phyloP scores from a whole-genome alignment of 37 sponge, comb jelly and placozoan genomes.

The Axinella damicornis region DNA sequence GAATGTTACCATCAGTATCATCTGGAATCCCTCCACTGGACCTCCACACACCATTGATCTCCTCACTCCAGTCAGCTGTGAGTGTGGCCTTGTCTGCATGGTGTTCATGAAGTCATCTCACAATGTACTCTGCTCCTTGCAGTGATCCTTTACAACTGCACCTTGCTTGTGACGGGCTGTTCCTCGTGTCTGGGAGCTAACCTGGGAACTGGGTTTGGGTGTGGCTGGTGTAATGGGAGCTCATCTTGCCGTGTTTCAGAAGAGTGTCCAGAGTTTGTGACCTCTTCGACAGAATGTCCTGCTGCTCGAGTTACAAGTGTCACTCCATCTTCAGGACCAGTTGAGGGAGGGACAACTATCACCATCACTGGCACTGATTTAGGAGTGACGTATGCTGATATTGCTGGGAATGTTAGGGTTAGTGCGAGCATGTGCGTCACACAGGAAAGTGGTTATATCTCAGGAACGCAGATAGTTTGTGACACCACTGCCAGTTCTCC shows the following conservation, averaged over 20 bases:
- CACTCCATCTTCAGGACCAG: conserved; percentile 63
- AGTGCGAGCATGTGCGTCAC: conserved; percentile 19
- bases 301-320: conserved; percentile 50
- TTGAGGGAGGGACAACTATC: conserved; percentile 71
- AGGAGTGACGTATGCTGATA: conserved; percentile 52
- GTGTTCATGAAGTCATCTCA: no score
- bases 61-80: no score
- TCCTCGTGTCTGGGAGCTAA: conserved; percentile 47
- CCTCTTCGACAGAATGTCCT: conserved; percentile 18
- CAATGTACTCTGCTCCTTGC: background rate
- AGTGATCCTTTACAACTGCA: conserved; percentile 56
- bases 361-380: conserved; percentile 76
- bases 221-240: conserved; percentile 63
- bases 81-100: no score
- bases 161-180: conserved; percentile 21
- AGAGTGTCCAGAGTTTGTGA: background rate
- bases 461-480: conserved; percentile 45
- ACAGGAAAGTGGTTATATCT: conserved; percentile 17
- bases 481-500: background rate
- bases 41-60: no score
- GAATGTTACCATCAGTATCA: no score
- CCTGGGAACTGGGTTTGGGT: conserved; percentile 27
- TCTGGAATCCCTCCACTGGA: no score
- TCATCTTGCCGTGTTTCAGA: background rate
- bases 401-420: background rate